These are phyloP conservation scores for Erinaceus europaeus DNA, from an alignment of 2,113 vertebrate genomes.

Conservation along the genomic window DNA sequence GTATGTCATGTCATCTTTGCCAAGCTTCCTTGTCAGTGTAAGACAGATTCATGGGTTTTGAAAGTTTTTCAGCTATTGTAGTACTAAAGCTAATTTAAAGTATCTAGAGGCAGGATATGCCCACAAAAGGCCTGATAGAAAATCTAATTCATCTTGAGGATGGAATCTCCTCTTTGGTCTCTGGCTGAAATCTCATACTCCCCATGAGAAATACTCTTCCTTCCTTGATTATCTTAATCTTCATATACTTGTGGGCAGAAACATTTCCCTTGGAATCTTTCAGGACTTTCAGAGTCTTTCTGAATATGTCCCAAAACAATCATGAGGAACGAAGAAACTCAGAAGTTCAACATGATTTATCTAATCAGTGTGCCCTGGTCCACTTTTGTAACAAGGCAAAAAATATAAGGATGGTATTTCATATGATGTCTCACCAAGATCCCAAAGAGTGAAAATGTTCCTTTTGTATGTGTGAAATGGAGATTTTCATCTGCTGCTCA, in stretches of 20 bases:
- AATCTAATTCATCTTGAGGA: conserved; percentile 11
- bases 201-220: conserved; percentile 44
- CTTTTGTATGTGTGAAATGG: neutral
- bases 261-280: conserved; percentile 32
- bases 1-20: neutral
- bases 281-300: conserved; percentile 48
- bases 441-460: neutral
- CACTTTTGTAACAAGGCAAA: neutral
- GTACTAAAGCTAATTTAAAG: neutral
- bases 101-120: neutral
- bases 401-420: neutral
- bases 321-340: conserved; percentile 1
- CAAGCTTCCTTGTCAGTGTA: neutral
- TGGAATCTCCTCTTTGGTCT: conserved; percentile 10
- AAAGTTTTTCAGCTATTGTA: conserved; percentile 3
- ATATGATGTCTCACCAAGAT: conserved; percentile 1
- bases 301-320: conserved; percentile 38
- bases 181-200: conserved; percentile 34
- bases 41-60: neutral
- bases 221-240: conserved; percentile 30
- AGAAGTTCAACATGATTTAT: conserved; percentile 47
- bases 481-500: conserved; percentile 34
- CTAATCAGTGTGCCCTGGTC: neutral
- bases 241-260: conserved; percentile 29
- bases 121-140: neutral